Percentiles rank a stretch among this genome's conserved stretches.
phyloP scores from a whole-genome alignment of 2,888 invertebrate species.

The Drosophila sordidula region DNA sequence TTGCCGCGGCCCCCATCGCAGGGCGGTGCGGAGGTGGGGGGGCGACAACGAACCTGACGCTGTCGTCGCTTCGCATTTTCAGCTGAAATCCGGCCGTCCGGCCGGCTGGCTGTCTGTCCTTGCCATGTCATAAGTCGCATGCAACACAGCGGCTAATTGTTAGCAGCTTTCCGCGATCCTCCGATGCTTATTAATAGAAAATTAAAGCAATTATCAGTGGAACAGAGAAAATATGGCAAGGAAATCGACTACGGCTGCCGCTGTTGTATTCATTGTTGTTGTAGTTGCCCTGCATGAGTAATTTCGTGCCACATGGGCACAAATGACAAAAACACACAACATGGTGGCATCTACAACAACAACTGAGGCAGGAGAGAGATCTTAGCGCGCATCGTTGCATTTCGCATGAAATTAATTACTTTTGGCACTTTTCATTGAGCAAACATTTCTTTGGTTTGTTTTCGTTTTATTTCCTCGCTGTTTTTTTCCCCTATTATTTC shows the following conservation, averaged over 20 bases:
- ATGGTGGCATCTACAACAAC: conserved; percentile 38
- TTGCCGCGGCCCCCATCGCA: conserved; percentile 30
- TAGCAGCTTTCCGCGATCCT: conserved; percentile 71
- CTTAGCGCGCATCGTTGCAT: conserved; percentile 75
- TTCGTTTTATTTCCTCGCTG: conserved; percentile 13
- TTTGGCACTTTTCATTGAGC: conserved; percentile 82
- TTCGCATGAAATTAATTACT: conserved; percentile 81
- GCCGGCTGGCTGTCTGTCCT: conserved; percentile 17
- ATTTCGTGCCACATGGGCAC: conserved; percentile 72
- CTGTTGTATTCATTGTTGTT: conserved; percentile 6
- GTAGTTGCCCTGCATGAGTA: conserved; percentile 67
- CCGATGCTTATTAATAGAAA: conserved; percentile 80
- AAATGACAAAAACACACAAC: conserved; percentile 75
- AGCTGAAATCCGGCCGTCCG: conserved; percentile 58
- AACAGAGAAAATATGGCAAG: conserved; percentile 63
- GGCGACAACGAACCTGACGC: too few relatives aligned
- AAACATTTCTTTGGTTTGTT: conserved; percentile 68
- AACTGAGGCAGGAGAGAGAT: conserved; percentile 1
- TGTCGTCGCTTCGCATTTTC: conserved; percentile 73
- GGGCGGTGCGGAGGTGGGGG: conserved; percentile 4
- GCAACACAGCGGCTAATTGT: conserved; percentile 82
- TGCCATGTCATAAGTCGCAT: conserved; percentile 79
- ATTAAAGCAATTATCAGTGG: conserved; percentile 81
- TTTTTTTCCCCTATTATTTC: conserved; percentile 19
- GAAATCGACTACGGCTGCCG: conserved; percentile 63